Evolutionary conservation across 2,113 vertebrate genomes (phyloP).

Genomic region (Antigone vipio): DNA sequence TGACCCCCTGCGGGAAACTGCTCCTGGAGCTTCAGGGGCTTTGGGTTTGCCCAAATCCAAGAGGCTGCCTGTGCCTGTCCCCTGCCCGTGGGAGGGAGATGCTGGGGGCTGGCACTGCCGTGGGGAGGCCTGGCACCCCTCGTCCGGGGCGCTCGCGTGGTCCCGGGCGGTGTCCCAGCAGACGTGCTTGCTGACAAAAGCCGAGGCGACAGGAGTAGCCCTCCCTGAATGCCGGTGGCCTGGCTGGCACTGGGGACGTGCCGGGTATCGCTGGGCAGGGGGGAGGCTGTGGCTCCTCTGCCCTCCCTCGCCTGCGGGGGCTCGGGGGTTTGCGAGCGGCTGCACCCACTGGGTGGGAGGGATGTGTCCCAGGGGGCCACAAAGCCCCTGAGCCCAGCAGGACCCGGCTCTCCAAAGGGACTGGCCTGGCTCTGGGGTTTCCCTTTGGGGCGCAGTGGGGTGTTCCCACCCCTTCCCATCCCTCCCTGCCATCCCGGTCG

Average conservation of each 20-base stretch:
- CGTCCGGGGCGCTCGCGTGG: accelerated
- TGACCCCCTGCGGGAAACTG: neutral
- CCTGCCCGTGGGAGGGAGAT: neutral
- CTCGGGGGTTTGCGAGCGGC: neutral
- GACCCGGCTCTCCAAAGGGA: neutral
- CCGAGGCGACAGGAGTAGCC: neutral
- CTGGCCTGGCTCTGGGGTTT: neutral
- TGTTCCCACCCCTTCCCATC: neutral
- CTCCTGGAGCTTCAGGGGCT: neutral
- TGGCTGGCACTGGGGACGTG: neutral
- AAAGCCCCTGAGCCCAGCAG: neutral
- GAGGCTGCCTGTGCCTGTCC: neutral
- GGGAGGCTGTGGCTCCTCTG: neutral
- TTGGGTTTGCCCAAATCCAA: neutral
- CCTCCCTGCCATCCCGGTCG: accelerated
- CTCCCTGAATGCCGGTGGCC: neutral
- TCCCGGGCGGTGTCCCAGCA: neutral
- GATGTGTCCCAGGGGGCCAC: neutral
- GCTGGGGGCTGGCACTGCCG: accelerated
- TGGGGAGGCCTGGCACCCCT: neutral
- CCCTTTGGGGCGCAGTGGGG: neutral
- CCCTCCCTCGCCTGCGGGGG: neutral
- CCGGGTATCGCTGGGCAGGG: neutral
- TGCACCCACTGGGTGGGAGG: neutral
- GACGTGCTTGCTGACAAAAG: neutral